Conservation (phyloP, 2,888 invertebrate species). For the Aporophyla nigra region DNA sequence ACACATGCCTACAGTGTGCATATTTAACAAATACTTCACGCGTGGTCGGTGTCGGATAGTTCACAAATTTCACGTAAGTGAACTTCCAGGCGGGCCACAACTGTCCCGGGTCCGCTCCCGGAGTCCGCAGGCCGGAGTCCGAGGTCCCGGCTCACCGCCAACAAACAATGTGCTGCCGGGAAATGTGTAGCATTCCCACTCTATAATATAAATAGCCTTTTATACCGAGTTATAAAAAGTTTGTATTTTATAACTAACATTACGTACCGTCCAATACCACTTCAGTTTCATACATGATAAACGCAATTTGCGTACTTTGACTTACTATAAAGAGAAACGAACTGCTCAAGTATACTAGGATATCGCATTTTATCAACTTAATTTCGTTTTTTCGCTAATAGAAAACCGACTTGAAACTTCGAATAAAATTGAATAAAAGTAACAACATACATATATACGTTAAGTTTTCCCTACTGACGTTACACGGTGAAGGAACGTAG, state of each 20-base stretch:
- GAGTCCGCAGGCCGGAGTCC: constrained; percentile 31
- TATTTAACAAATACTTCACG: constrained; percentile 78
- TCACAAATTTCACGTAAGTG: constrained; percentile 77
- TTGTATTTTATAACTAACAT: constrained; percentile 34
- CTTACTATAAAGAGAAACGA: not conserved
- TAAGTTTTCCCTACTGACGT: constrained; percentile 1
- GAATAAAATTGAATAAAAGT: constrained; percentile 3
- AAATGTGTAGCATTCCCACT: constrained; percentile 75
- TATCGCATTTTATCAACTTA: not conserved
- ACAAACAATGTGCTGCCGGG: constrained; percentile 72
- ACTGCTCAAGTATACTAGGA: not conserved
- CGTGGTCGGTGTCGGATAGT: constrained; percentile 76
- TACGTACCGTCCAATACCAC: not conserved
- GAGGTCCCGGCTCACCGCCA: constrained; percentile 60
- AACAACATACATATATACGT: not conserved
- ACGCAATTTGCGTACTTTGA: not conserved
- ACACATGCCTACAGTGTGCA: constrained; percentile 72
- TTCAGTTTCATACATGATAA: constrained; percentile 3
- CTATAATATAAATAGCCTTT: constrained; percentile 56
- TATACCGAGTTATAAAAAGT: constrained; percentile 49
- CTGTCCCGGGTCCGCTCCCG: constrained; percentile 55
- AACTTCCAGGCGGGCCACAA: constrained; percentile 72
- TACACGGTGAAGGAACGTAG: constrained; percentile 8
- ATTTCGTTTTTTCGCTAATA: not conserved
- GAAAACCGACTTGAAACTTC: constrained; percentile 5